Percentiles rank a stretch among this genome's conserved stretches.
phyloP scores from a whole-genome alignment of 2,113 vertebrate genomes.

The Stercorarius parasiticus region DNA sequence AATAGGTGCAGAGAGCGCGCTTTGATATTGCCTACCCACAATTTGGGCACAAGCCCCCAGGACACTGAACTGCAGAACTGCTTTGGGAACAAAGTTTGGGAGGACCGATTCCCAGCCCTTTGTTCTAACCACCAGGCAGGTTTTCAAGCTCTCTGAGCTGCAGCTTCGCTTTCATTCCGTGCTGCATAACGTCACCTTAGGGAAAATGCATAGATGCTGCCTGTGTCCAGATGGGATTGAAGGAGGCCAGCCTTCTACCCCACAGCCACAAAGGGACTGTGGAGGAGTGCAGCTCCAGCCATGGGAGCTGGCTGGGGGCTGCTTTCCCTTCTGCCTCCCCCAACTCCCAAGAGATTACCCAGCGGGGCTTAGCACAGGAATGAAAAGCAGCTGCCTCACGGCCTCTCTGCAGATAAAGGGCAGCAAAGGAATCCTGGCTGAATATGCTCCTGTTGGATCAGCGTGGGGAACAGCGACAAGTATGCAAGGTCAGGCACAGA shows the following conservation, averaged over 20 bases:
- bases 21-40: background rate
- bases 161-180: rapidly evolving
- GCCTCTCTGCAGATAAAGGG: slow-evolving; percentile 26
- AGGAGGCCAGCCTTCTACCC: background rate
- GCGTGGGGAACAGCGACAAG: background rate
- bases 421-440: background rate
- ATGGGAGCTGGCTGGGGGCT: background rate
- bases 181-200: background rate
- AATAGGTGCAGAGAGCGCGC: rapidly evolving
- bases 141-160: background rate
- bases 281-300: background rate
- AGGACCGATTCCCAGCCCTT: background rate
- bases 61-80: background rate
- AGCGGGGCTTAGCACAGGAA: background rate
- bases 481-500: background rate
- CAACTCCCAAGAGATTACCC: background rate
- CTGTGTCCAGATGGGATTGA: rapidly evolving
- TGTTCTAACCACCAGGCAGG: background rate
- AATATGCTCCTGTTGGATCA: background rate
- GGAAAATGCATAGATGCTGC: background rate
- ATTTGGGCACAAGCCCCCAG: background rate
- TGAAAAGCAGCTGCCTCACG: background rate
- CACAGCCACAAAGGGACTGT: background rate
- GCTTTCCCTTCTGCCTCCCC: background rate
- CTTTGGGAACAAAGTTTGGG: background rate